phyloP scores from a whole-genome alignment of 2,888 invertebrate species.

The Elaeidobius kamerunicus region DNA sequence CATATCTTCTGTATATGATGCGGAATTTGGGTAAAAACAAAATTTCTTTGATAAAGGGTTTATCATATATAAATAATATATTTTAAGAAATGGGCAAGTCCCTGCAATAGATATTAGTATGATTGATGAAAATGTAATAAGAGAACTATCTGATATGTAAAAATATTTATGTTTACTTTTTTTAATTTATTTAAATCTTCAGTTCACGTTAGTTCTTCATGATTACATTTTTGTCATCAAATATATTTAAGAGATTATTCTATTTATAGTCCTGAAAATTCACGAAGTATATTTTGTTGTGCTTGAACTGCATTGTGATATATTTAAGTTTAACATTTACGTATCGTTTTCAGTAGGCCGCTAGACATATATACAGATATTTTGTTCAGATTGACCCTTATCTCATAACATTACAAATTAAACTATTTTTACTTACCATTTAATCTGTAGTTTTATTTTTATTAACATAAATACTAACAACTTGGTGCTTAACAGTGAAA shows the following conservation, averaged over 20 bases:
- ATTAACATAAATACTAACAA: too few relatives aligned
- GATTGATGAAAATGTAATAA: conserved; percentile 8
- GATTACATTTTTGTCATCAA: conserved; percentile 1
- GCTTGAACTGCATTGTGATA: conserved; percentile 48
- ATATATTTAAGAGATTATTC: conserved; percentile 11
- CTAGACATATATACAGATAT: conserved; percentile 12
- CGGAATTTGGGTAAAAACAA: too few relatives aligned
- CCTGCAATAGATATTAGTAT: not conserved
- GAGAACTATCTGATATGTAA: not conserved
- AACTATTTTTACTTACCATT: conserved; percentile 30
- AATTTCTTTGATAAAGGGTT: too few relatives aligned
- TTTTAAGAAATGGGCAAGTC: too few relatives aligned
- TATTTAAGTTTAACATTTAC: conserved; percentile 33
- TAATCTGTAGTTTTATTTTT: conserved; percentile 13
- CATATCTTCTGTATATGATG: too few relatives aligned
- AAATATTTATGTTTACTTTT: not conserved
- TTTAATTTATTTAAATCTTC: too few relatives aligned
- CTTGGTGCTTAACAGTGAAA: too few relatives aligned
- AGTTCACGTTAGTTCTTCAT: too few relatives aligned
- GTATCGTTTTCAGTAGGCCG: conserved; percentile 29
- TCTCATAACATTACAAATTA: conserved; percentile 19
- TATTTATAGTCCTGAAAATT: conserved; percentile 15
- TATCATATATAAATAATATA: too few relatives aligned
- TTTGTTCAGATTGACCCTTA: conserved; percentile 21
- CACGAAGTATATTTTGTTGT: conserved; percentile 35